phyloP scores from a whole-genome alignment of 2,888 invertebrate species.

The Strigamia maritima region DNA sequence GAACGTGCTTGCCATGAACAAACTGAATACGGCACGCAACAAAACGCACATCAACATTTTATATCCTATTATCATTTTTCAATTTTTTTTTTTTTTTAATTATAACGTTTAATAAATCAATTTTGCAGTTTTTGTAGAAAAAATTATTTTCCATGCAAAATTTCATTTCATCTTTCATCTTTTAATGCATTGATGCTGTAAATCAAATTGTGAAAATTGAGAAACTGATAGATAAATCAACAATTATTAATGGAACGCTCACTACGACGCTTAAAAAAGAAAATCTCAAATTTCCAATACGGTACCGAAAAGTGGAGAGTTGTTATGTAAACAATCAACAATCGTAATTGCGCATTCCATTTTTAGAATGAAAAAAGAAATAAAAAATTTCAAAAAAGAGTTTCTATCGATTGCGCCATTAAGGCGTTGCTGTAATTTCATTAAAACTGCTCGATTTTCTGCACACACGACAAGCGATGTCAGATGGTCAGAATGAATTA shows the following conservation, averaged over 20 bases:
- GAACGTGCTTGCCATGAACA: background rate
- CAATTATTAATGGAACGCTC: too few relatives aligned
- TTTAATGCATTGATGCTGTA: too few relatives aligned
- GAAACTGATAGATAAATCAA: too few relatives aligned
- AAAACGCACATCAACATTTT: background rate
- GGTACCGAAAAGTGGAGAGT: background rate
- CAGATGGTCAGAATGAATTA: background rate
- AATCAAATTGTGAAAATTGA: too few relatives aligned
- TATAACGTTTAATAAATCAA: too few relatives aligned
- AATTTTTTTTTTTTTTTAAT: too few relatives aligned
- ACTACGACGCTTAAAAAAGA: background rate
- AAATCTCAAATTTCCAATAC: background rate
- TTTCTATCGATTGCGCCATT: background rate
- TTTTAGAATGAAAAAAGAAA: background rate
- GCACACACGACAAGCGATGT: background rate
- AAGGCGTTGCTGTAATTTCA: background rate
- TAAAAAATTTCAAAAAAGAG: background rate
- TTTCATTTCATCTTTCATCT: too few relatives aligned
- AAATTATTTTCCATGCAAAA: too few relatives aligned
- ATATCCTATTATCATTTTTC: background rate
- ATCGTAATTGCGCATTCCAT: background rate
- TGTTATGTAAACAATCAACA: background rate
- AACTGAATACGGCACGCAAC: background rate
- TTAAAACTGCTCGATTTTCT: background rate
- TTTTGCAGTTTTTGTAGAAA: too few relatives aligned